Base-by-base conservation (phyloP, 2,113 vertebrate genomes). In the Columba janthina region DNA sequence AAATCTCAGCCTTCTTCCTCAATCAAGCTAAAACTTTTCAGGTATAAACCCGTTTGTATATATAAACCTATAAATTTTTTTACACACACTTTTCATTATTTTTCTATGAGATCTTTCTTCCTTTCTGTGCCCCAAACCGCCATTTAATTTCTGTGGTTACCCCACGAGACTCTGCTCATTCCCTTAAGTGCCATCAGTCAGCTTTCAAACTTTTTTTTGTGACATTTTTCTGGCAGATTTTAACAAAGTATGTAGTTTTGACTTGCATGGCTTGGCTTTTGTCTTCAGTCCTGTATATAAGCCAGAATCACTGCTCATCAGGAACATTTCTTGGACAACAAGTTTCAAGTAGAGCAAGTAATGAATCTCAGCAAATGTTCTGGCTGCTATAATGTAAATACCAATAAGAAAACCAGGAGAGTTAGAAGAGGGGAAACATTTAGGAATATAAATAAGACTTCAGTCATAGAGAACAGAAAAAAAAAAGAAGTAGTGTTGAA, bases 371-470 rank as follows among this genome's bases (percentile, higher is more conserved):
- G 38, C 60, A 93, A 86, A 93, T 53, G 31, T 86, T 94, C 82
- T 96, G 93, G 93, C 90, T 96, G 89, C 75, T 93, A 80, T 85
- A 78, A 77, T 57, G 48, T 97, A 95, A 96, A 95, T 69, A 86
- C 69, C 34, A 67, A 65, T 70, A 57, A 54, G 77, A 69, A 88
- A 94, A 69, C 28, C 71, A 73, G 61, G 31, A 80, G 38, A 88
- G 12, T 60, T n/a, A 44, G 32, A 78, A 80, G 46, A 71, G 46
- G 12, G 26, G 14, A 74, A 83, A 70, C 24, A 80, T 81, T 64
- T 83, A 77, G 53, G 42, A 80, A 36, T 19, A 48, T 53, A 83
- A 95, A 93, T 83, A 88, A 79, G 38, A 62, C 15, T 85, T 76
- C 15, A 48, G 75, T 18, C 54, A 60, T 6, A 80, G 36, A 83